Evolutionary conservation across 2,113 vertebrate species (phyloP).

Genomic region (Pluvialis apricaria): DNA sequence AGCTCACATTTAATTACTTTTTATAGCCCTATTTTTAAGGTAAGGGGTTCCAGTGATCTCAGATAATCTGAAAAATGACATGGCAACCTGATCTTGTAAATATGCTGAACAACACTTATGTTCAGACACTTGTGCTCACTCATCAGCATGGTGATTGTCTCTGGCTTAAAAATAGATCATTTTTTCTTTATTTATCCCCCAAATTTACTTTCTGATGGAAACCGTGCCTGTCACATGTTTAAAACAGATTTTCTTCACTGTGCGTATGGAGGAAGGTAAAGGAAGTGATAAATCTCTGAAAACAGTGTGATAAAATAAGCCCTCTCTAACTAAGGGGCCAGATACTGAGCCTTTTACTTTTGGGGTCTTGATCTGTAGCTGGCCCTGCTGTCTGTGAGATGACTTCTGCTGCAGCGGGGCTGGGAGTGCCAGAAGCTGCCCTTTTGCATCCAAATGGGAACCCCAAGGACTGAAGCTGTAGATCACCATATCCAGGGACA

Average conservation of each 20-base stretch:
- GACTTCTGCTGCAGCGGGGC: not conserved
- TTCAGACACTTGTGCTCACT: not conserved
- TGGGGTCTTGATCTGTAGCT: not conserved
- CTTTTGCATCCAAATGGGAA: not conserved
- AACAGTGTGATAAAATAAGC: constrained; percentile 1
- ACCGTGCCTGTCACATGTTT: constrained; percentile 12
- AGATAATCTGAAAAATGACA: not conserved
- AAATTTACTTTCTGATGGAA: not conserved
- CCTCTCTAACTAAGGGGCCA: not conserved
- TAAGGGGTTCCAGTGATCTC: not conserved
- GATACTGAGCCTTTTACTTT: not conserved
- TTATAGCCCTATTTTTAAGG: not conserved
- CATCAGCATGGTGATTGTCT: not conserved
- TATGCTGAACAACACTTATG: not conserved
- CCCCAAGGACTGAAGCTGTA: not conserved
- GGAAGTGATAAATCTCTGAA: constrained; percentile 63
- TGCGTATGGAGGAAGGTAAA: not conserved
- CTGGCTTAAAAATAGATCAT: not conserved
- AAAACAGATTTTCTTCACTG: constrained; percentile 44
- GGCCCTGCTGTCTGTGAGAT: not conserved
- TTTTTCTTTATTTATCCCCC: constrained; percentile 2
- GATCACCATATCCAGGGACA: not conserved
- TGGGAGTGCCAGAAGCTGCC: not conserved
- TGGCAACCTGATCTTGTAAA: not conserved
- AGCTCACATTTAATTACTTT: not conserved